Evolutionary conservation across 2,113 vertebrate genomes (phyloP).

Genomic region (Hirundichthys speculiger): DNA sequence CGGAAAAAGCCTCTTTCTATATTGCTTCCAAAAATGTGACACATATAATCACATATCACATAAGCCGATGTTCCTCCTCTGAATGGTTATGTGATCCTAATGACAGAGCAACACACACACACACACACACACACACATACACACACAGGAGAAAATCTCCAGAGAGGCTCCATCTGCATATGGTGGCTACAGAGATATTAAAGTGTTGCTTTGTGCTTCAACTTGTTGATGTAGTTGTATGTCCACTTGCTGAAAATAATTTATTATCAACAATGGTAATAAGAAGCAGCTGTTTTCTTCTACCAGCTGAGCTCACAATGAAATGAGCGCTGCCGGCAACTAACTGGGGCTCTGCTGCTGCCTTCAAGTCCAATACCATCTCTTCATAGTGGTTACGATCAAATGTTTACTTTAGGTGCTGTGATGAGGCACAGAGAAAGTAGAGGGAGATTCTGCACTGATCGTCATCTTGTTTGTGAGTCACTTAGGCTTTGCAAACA

Average conservation of each 20-base stretch:
- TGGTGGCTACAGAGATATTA: constrained; percentile 17
- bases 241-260: constrained; percentile 28
- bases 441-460: constrained; percentile 7
- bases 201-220: constrained; percentile 11
- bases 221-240: constrained; percentile 20
- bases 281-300: constrained; percentile 64
- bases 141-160: neutral
- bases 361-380: constrained; percentile 31
- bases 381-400: constrained; percentile 17
- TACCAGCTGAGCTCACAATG: constrained; percentile 48
- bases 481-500: constrained; percentile 8
- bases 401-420: constrained; percentile 23
- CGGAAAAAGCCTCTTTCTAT: neutral
- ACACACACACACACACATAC: too few relatives aligned
- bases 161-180: constrained; percentile 22
- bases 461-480: constrained; percentile 22
- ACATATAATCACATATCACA: neutral
- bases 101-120: constrained; percentile 9
- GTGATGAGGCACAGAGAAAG: constrained; percentile 22
- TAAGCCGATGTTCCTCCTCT: neutral
- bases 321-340: constrained; percentile 54
- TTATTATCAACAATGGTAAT: constrained; percentile 51
- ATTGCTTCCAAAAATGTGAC: neutral
- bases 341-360: constrained; percentile 18
- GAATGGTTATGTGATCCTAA: neutral